Percentiles rank a stretch among this genome's conserved stretches.
Conservation (phyloP, 2,797 vertebrate genomes). For the Loris lydekkerianus region DNA sequence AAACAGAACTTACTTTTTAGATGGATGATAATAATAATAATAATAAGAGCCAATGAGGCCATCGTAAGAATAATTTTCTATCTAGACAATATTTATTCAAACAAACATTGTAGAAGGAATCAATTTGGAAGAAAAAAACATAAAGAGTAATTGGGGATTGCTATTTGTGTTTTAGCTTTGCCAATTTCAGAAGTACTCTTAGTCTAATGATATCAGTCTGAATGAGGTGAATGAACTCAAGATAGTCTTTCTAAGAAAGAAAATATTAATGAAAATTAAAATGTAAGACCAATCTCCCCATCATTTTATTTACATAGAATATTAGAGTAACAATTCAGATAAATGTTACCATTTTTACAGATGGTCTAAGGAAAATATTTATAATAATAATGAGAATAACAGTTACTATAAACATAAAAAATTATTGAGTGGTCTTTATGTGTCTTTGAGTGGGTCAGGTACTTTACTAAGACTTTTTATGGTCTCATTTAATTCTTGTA, state of each 20-base stretch:
- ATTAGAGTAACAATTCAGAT: slow-evolving; percentile 60
- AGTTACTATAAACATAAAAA: slow-evolving; percentile 44
- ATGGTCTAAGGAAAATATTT: slow-evolving; percentile 47
- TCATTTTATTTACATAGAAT: slow-evolving; percentile 19
- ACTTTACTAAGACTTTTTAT: slow-evolving; percentile 55
- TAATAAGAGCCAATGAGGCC: slow-evolving; percentile 44
- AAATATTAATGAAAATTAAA: slow-evolving; percentile 49
- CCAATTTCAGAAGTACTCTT: slow-evolving; percentile 29
- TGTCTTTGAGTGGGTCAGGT: neutral
- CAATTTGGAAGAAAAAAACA: slow-evolving; percentile 48
- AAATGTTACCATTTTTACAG: slow-evolving; percentile 34
- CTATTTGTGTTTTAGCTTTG: slow-evolving; percentile 51
- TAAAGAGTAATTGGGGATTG: neutral
- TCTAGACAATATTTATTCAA: slow-evolving; percentile 64
- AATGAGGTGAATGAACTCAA: slow-evolving; percentile 26
- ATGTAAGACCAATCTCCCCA: neutral
- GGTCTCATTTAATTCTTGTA: slow-evolving; percentile 7
- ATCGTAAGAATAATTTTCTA: slow-evolving; percentile 59
- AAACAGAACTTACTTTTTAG: slow-evolving; percentile 65
- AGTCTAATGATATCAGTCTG: slow-evolving; percentile 9
- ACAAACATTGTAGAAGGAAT: slow-evolving; percentile 34
- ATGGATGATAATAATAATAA: slow-evolving; percentile 53
- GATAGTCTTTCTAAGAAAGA: slow-evolving; percentile 50
- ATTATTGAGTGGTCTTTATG: neutral
- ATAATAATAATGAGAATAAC: neutral